Percentiles rank a stretch among this genome's conserved stretches.
phyloP scores from a whole-genome alignment of 2,113 vertebrate species.

The Anser brachyrhynchus region DNA sequence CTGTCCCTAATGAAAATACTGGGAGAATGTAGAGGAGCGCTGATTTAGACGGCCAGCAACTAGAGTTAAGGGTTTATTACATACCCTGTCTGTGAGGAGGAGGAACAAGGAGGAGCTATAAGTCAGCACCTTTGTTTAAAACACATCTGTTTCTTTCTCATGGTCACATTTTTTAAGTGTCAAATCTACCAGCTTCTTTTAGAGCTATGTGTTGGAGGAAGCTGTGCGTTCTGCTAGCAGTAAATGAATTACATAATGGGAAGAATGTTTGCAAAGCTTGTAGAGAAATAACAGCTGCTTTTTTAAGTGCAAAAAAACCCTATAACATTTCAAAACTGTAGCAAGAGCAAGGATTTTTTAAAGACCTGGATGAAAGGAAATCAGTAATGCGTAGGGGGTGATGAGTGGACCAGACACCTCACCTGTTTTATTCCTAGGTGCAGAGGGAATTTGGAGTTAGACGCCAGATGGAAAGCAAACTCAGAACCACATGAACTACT shows the following conservation, averaged over 20 bases:
- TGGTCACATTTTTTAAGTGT: background rate
- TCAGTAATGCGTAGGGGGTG: conserved; percentile 49
- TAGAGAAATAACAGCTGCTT: conserved; percentile 61
- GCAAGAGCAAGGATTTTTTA: background rate
- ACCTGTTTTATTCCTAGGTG: conserved; percentile 56
- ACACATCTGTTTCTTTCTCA: conserved; percentile 32
- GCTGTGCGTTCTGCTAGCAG: conserved; percentile 43
- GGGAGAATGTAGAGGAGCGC: background rate
- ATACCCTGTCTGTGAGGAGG: background rate
- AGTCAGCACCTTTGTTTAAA: conserved; percentile 7
- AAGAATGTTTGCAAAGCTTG: conserved; percentile 40
- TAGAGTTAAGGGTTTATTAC: background rate
- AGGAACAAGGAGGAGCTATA: background rate
- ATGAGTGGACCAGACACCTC: conserved; percentile 50
- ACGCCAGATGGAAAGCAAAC: conserved; percentile 57
- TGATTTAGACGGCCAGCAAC: background rate
- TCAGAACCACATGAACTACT: conserved; percentile 12
- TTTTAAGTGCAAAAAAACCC: background rate
- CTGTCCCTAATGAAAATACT: background rate
- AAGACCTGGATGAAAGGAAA: conserved; percentile 46
- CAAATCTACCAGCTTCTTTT: conserved; percentile 27
- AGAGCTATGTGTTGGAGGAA: background rate
- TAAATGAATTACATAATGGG: conserved; percentile 56
- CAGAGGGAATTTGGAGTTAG: conserved; percentile 40
- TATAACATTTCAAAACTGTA: conserved; percentile 29